A percentile compares a stretch with the other conserved stretches of the same genome.
Conservation (phyloP, 2,888 invertebrate genomes). For the Tyria jacobaeae region DNA sequence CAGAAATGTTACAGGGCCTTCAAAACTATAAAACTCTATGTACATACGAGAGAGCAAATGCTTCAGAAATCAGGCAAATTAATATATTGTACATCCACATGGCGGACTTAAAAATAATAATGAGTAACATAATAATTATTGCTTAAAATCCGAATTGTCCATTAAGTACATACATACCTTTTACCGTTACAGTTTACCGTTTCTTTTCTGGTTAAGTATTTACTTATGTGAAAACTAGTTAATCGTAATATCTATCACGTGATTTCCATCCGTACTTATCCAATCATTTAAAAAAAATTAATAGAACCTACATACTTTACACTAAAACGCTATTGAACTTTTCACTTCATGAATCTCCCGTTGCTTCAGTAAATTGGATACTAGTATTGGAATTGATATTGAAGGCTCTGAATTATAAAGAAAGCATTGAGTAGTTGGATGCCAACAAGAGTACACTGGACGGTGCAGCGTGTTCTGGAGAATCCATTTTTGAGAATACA, state of each 20-base stretch:
- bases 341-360: constrained; percentile 4
- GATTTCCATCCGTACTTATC: neutral
- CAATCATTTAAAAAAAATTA: neutral
- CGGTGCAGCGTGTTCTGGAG: neutral
- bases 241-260: too few relatives aligned
- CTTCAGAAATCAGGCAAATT: too few relatives aligned
- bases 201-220: too few relatives aligned
- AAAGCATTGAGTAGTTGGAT: constrained; percentile 17
- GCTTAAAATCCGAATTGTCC: too few relatives aligned
- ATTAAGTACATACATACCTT: too few relatives aligned
- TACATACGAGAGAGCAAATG: too few relatives aligned
- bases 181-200: too few relatives aligned
- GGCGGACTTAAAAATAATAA: too few relatives aligned
- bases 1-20: neutral
- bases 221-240: too few relatives aligned
- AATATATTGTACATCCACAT: too few relatives aligned
- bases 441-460: constrained; percentile 10
- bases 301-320: neutral
- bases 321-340: constrained; percentile 10
- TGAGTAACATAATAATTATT: too few relatives aligned
- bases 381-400: constrained; percentile 13
- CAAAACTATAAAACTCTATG: too few relatives aligned
- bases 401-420: constrained; percentile 19
- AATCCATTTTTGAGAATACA: neutral
- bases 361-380: constrained; percentile 13